These are phyloP conservation scores for Pseudomyrmex flavicornis DNA, from an alignment of 1,140 invertebrate species.

Conservation along the genomic window DNA sequence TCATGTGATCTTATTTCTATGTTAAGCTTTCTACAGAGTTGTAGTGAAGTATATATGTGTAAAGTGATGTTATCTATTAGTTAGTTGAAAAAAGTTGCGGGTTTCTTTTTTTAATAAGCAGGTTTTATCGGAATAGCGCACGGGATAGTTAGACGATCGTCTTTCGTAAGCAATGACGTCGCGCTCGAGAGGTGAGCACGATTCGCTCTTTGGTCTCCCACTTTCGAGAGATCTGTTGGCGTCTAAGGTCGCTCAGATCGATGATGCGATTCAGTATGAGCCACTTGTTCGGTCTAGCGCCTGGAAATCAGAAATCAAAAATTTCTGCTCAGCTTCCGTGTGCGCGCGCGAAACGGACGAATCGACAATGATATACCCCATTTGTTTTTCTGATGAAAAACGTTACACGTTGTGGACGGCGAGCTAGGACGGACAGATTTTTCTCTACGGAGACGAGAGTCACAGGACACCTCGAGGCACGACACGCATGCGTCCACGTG, in stretches of 20 bases:
- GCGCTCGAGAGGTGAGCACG: conserved; percentile 47
- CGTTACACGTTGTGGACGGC: conserved; percentile 15
- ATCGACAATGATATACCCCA: conserved; percentile 32
- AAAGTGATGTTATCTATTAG: not conserved
- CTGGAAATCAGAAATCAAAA: conserved; percentile 81
- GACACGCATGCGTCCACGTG: conserved; percentile 45
- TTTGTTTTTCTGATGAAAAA: conserved; percentile 18
- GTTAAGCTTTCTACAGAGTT: not conserved
- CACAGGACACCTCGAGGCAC: conserved; percentile 43
- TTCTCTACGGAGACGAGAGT: conserved; percentile 51
- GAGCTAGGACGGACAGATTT: conserved; percentile 27
- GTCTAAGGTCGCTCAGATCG: conserved; percentile 82
- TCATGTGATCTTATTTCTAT: conserved; percentile 1
- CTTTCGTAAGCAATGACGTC: conserved; percentile 69
- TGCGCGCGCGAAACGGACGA: conserved; percentile 14
- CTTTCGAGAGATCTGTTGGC: conserved; percentile 81
- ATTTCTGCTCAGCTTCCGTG: conserved; percentile 69
- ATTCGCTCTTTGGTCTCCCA: conserved; percentile 79
- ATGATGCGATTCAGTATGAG: conserved; percentile 79
- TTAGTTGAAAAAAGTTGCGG: no score
- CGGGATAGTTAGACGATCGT: conserved; percentile 50
- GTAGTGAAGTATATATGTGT: not conserved
- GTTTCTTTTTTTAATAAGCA: conserved; percentile 3
- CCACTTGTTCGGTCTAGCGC: conserved; percentile 80
- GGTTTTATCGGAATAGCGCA: conserved; percentile 8